phyloP scores from a whole-genome alignment of 53 echinoderm and acorn worm species.

The Holothuria scabra region DNA sequence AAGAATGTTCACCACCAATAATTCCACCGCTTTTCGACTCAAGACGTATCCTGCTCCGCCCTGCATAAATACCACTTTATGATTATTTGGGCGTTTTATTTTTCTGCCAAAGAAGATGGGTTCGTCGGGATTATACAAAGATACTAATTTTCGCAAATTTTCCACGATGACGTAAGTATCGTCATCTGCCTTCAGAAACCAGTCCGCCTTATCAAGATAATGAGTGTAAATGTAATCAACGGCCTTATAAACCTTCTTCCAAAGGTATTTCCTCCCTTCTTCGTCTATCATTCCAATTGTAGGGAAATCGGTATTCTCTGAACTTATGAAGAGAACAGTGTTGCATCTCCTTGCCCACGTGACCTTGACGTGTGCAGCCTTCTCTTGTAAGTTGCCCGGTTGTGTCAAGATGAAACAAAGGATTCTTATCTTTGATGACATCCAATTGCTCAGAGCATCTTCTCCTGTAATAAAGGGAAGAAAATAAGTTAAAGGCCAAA shows the following conservation, averaged over 20 bases:
- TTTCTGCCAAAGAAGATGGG: conserved; percentile 77
- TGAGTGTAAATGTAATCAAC: conserved; percentile 76
- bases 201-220: conserved; percentile 71
- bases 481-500: no score
- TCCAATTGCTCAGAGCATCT: conserved; percentile 66
- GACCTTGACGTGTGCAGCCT: conserved; percentile 74
- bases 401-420: conserved; percentile 84
- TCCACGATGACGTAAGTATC: conserved; percentile 51
- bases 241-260: conserved; percentile 74
- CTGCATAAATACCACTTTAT: conserved; percentile 70
- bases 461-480: conserved; percentile 60
- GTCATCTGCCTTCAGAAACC: no score
- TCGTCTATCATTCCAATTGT: conserved; percentile 58
- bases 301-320: conserved; percentile 47
- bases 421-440: conserved; percentile 68
- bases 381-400: conserved; percentile 71
- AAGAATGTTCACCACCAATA: conserved; percentile 61
- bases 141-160: conserved; percentile 79
- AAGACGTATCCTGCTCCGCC: conserved; percentile 89
- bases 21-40: conserved; percentile 63
- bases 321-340: conserved; percentile 78
- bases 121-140: conserved; percentile 60
- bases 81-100: conserved; percentile 77
- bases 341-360: conserved; percentile 90
- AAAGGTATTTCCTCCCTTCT: conserved; percentile 76